Evolutionary conservation across 2,797 vertebrate genomes (phyloP), one percentile per base, ranked within the genome.

Genomic region (Alca torda): DNA sequence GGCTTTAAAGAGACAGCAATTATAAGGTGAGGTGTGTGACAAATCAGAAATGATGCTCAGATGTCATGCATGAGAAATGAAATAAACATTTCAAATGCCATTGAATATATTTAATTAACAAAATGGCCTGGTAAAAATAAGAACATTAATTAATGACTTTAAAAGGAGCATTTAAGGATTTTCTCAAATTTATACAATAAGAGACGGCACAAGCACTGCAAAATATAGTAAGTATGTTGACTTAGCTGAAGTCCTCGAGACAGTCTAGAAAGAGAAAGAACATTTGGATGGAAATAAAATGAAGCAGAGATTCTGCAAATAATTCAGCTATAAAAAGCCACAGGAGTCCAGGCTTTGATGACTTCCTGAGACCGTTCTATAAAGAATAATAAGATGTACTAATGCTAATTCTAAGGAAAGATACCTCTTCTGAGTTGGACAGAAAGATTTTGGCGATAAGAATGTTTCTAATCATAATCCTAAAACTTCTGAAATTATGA

Each of bases 291-390:
- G 76, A 87, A 94, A 77, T 63, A 39, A 11, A 94, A 68, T 64
- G 79, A 84, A 77, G 43, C 48, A 81, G 51, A 85, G 60, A 93
- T 90, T 94, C 74, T 95, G 84, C 67, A 96, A 96, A 89, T 79
- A 89, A 86, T 86, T 90, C 37, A 91, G 43, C 74, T 81, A 75
- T 81, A 91, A 95, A 96, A 86, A 96, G 70, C 70, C 74, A 84
- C 28, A 77, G n/a, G 43, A 93, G 37, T 84, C 25, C 51, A 54
- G 56, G 46, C 56, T 59, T 90, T 79, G 74, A 94, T 59, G 61
- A 84, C 87, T 89, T 84, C 37, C 35, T 70, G 57, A 84, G 69
- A 69, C 63, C 10, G 12, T 69, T 83, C 45, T 59, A 16, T 39
- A 80, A 60, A 30, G 60, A 92, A 84, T 50, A 70, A 78, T 57